Conservation (phyloP, 2,797 vertebrate species). For the Phalloptychus januarius region DNA sequence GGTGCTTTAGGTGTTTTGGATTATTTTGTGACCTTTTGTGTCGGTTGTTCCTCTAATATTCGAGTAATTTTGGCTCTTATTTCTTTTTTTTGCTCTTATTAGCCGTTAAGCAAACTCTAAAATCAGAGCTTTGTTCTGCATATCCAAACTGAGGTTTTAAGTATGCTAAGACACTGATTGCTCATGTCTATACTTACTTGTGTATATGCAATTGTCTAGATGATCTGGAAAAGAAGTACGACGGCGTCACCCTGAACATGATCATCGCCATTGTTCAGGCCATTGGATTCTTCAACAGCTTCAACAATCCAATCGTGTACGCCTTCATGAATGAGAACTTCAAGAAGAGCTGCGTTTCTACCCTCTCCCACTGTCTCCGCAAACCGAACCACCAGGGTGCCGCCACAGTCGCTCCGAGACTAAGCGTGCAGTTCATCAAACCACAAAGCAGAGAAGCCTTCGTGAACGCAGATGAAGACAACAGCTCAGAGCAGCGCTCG, state of each 20-base stretch:
- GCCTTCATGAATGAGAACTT: constrained; percentile 89
- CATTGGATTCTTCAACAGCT: constrained; percentile 88
- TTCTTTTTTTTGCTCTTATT: not conserved
- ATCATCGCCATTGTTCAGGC: constrained; percentile 85
- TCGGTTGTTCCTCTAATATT: not conserved
- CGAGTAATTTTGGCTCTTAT: not conserved
- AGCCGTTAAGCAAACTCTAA: not conserved
- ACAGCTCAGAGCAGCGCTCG: not conserved
- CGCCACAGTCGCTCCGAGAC: constrained; percentile 44
- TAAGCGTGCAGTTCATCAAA: constrained; percentile 75
- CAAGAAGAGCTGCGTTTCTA: constrained; percentile 84
- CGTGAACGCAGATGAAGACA: constrained; percentile 29
- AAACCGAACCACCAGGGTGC: constrained; percentile 55
- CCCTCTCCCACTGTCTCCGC: constrained; percentile 74
- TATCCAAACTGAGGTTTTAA: not conserved
- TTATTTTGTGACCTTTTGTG: not conserved
- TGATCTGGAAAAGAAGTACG: constrained; percentile 82
- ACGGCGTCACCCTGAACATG: constrained; percentile 83
- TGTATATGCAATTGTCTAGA: constrained; percentile 60
- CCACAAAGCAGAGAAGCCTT: constrained; percentile 75
- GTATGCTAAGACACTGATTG: not conserved
- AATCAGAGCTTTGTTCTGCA: not conserved
- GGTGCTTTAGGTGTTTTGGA: not conserved
- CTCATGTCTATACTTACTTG: not conserved
- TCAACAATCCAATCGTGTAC: constrained; percentile 88